Evolutionary conservation across 2,113 vertebrate genomes (phyloP).

Genomic region (Hydrochoerus hydrochaeris): DNA sequence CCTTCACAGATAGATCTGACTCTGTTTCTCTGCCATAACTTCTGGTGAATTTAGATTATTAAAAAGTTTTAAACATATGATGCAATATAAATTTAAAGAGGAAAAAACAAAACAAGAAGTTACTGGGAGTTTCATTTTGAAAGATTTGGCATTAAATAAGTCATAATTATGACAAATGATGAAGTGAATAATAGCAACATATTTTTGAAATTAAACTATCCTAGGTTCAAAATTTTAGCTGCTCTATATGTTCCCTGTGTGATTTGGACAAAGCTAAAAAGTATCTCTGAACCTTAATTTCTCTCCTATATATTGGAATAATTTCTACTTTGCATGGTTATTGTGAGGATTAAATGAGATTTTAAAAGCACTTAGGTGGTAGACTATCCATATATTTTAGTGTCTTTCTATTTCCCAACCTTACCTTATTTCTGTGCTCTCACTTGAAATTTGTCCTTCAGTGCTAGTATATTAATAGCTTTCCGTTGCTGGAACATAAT

Average conservation of each 20-base stretch:
- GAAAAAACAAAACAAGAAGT: not conserved
- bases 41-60: not conserved
- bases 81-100: not conserved
- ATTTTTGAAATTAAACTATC: not conserved
- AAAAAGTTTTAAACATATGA: not conserved
- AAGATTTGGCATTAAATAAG: not conserved
- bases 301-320: not conserved
- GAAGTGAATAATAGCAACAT: not conserved
- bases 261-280: not conserved
- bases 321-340: not conserved
- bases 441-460: not conserved
- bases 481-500: not conserved
- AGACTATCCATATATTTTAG: not conserved
- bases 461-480: not conserved
- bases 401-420: not conserved
- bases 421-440: not conserved
- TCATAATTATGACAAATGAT: not conserved
- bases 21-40: not conserved
- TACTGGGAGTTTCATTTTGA: not conserved
- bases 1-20: not conserved
- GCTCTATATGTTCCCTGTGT: not conserved
- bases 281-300: not conserved
- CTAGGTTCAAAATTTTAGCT: conserved; percentile 13
- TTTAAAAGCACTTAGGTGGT: not conserved
- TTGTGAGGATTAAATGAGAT: not conserved